Conservation (phyloP, 2,797 vertebrate genomes). For the Poliocrania exsul region DNA sequence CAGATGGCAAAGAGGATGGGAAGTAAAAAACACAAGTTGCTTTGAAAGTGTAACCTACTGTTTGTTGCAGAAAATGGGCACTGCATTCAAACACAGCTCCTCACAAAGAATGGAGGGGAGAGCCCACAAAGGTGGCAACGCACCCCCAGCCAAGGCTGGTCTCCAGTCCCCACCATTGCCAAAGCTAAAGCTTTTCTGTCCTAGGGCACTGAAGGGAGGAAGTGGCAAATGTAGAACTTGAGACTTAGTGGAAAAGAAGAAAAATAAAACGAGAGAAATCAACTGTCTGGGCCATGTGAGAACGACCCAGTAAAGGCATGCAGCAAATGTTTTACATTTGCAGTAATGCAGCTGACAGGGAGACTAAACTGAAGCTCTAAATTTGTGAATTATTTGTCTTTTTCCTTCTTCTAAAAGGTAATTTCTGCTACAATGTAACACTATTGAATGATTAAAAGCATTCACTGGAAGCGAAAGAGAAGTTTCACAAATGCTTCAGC, state of each 20-base stretch:
- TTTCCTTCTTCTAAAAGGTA: not conserved
- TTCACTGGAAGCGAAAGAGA: not conserved
- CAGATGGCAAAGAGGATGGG: constrained; percentile 57
- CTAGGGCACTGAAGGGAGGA: not conserved
- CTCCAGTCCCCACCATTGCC: not conserved
- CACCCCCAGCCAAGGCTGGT: not conserved
- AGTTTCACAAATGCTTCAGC: not conserved
- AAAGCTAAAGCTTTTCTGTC: not conserved
- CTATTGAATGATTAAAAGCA: not conserved
- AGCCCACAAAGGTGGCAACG: accelerated
- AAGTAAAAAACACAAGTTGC: not conserved
- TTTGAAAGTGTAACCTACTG: constrained; percentile 16
- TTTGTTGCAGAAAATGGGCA: not conserved
- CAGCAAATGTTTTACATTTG: not conserved
- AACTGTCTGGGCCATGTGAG: not conserved
- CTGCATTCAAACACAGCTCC: not conserved
- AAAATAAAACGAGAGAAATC: not conserved
- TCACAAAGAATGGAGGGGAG: not conserved
- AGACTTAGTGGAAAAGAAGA: not conserved
- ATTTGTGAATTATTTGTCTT: not conserved
- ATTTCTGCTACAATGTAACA: not conserved
- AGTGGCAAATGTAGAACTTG: not conserved
- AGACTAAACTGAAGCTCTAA: not conserved
- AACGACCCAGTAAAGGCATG: accelerated
- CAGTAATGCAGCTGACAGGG: not conserved